Conservation (phyloP, 2,888 invertebrate genomes). For the Tortricodes alternella region DNA sequence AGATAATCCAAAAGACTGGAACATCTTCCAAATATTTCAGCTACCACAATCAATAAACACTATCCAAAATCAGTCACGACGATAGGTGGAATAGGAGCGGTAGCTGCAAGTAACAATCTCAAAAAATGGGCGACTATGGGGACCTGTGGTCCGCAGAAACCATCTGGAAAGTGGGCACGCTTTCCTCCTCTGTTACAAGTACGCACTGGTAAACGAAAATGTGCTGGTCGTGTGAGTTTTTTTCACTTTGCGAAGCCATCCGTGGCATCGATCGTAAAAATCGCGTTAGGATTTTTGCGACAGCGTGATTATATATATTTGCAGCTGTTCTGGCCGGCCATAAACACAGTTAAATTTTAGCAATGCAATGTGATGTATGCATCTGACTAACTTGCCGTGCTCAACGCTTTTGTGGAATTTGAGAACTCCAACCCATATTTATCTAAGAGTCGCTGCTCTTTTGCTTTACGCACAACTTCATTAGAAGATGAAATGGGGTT, state of each 20-base stretch:
- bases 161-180: constrained; percentile 18
- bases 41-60: constrained; percentile 6
- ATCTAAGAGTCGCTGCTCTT: constrained; percentile 27
- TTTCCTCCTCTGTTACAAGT: constrained; percentile 20
- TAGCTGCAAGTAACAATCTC: neutral
- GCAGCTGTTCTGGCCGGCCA: constrained; percentile 5
- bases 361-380: neutral
- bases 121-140: constrained; percentile 2
- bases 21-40: constrained; percentile 9
- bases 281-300: neutral
- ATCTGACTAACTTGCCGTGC: constrained; percentile 3
- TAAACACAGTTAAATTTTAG: constrained; percentile 5
- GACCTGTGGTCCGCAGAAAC: constrained; percentile 14
- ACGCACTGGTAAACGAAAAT: constrained; percentile 24
- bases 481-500: neutral
- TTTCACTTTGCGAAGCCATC: neutral
- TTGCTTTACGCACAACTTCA: constrained; percentile 1
- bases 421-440: constrained; percentile 32
- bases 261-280: constrained; percentile 5
- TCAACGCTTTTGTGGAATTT: neutral
- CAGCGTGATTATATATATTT: constrained; percentile 1
- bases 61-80: constrained; percentile 14
- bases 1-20: constrained; percentile 1
- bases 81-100: constrained; percentile 20
- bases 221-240: constrained; percentile 3